Base-by-base conservation (phyloP, 2,888 invertebrate species). In the Sisyra terminalis region DNA sequence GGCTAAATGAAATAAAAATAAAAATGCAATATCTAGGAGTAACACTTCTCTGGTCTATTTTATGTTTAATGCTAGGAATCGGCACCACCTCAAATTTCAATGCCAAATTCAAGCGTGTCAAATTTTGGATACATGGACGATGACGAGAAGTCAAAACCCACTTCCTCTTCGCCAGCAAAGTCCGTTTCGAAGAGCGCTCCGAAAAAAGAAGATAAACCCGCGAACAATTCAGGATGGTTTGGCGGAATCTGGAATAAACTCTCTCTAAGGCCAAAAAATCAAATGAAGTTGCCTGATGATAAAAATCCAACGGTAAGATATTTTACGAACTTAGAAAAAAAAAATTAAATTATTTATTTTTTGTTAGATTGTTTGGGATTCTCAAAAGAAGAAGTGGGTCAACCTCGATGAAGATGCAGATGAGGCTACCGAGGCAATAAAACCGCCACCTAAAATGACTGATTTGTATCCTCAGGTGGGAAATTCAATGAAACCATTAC, bases 211-310 rank as follows among this genome's bases (percentile, higher is more conserved):
- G 13, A 46, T 50, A 3, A 30, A n/a, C 43, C 50, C 5, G 47
- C 50, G 35, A 44, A 50, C 9, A 44, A 49, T 17, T 57, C 60
- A 9, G 79, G 86, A 44, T 89, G 90, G 86, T 80, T 92, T 55
- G 87, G 87, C 47, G 87, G 88, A 40, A 71, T 90, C 52, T 84
- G 86, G 67, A 84, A 76, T 60, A 86, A 85, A 63, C 69, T 89
- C 45, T 72, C 84, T 14, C 70, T 83, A 42, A 81, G 83, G 51
- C 79, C 85, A 36, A 88, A 86, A 64, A 92, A 90, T 70, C 90
- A 92, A 70, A 92, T 92, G 89, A 90, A 85, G 56, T 69, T 94
- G 51, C 93, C 94, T 1, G 92, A 93, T 65, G 93, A 94, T 65
- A 90, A 82, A 61, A 84, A 93, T 67, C 90, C 89, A 48, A 68